phyloP scores from a whole-genome alignment of 1,140 invertebrate genomes.

The Steinernema feltiae region DNA sequence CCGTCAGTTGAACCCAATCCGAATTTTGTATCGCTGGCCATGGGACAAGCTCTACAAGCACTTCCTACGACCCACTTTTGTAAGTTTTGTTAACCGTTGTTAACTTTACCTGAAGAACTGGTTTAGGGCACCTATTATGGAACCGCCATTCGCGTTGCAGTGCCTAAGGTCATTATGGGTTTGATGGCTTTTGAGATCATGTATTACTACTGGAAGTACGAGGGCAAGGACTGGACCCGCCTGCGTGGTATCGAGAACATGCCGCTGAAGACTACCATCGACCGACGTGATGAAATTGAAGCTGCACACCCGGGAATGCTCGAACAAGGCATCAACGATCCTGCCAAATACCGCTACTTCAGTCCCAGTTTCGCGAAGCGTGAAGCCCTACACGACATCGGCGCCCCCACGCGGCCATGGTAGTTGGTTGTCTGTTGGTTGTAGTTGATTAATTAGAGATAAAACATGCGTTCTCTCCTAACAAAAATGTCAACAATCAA shows the following conservation, averaged over 20 bases:
- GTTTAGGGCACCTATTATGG: conserved; percentile 46
- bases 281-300: conserved; percentile 28
- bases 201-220: conserved; percentile 54
- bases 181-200: conserved; percentile 34
- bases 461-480: conserved; percentile 5
- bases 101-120: background rate
- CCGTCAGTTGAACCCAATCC: conserved; percentile 54
- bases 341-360: conserved; percentile 39
- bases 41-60: conserved; percentile 51
- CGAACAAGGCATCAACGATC: conserved; percentile 37
- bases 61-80: conserved; percentile 52
- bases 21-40: conserved; percentile 49
- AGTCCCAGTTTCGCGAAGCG: conserved; percentile 42
- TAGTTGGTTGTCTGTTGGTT: conserved; percentile 17
- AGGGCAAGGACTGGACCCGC: conserved; percentile 43
- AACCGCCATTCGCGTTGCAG: conserved; percentile 40
- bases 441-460: conserved; percentile 15
- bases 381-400: conserved; percentile 41
- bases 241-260: conserved; percentile 40
- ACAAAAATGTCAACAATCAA: conserved; percentile 10
- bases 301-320: conserved; percentile 38
- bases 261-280: conserved; percentile 31
- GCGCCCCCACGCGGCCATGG: conserved; percentile 40
- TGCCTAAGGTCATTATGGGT: conserved; percentile 43
- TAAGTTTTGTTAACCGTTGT: conserved; percentile 2